Conservation (phyloP, 2,113 vertebrate species). For the Pseudopipra pipra region DNA sequence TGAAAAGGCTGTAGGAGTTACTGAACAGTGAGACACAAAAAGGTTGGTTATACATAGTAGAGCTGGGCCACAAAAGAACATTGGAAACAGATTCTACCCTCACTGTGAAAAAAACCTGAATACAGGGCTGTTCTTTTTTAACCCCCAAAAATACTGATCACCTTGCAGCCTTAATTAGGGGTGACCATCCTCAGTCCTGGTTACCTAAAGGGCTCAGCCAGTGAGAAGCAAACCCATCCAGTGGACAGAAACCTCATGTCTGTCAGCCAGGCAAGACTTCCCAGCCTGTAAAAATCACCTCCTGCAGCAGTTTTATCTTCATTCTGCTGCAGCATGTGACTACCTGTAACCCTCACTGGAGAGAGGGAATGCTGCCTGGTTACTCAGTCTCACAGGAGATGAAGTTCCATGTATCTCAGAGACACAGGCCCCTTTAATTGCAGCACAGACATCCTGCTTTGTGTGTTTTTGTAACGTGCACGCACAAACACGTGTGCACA, state of each 20-base stretch:
- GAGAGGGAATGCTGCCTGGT: neutral
- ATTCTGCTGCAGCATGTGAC: neutral
- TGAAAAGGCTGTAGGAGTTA: neutral
- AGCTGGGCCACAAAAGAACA: neutral
- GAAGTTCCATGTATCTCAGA: neutral
- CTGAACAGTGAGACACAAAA: neutral
- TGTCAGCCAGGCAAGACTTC: neutral
- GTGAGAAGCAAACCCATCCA: neutral
- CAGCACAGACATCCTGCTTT: neutral
- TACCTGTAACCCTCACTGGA: neutral
- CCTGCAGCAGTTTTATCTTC: neutral
- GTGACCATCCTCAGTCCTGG: neutral
- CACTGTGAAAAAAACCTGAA: neutral
- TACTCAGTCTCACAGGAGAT: neutral
- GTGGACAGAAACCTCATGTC: neutral
- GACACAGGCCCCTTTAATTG: fast-evolving
- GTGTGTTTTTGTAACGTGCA: too few species aligned
- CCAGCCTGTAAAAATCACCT: neutral
- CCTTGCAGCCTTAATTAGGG: neutral
- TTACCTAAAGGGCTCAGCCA: neutral
- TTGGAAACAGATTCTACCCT: neutral
- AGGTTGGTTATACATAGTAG: neutral
- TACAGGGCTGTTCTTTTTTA: neutral
- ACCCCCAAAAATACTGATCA: neutral
- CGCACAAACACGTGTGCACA: neutral